Conservation (phyloP, 2,888 invertebrate genomes). For the Strigamia crassipes region DNA sequence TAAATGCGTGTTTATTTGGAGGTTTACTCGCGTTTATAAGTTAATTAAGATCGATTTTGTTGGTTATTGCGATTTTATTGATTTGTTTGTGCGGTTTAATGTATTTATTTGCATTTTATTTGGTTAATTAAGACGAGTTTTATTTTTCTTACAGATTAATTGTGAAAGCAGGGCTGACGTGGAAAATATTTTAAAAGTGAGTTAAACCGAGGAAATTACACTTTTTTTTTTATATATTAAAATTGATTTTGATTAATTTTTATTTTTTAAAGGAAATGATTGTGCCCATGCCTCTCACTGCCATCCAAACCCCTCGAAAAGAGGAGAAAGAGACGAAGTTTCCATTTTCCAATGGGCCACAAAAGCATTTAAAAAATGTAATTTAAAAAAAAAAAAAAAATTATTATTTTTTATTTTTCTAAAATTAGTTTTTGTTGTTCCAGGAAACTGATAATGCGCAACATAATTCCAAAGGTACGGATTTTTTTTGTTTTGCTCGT, state of each 20-base stretch:
- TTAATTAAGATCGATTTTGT: too few relatives aligned
- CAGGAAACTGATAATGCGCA: conserved; percentile 3
- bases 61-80: too few relatives aligned
- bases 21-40: too few relatives aligned
- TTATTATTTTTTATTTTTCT: neutral
- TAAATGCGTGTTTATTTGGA: too few relatives aligned
- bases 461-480: conserved; percentile 10
- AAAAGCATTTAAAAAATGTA: neutral
- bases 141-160: neutral
- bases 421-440: neutral
- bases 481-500: neutral
- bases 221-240: neutral
- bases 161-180: conserved; percentile 15
- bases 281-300: conserved; percentile 49
- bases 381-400: neutral
- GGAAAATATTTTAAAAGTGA: conserved; percentile 45
- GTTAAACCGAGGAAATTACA: neutral
- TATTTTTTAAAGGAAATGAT: conserved; percentile 48
- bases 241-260: neutral
- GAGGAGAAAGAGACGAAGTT: conserved; percentile 48
- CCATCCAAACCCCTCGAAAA: conserved; percentile 47
- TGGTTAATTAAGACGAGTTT: too few relatives aligned
- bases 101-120: too few relatives aligned
- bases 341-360: conserved; percentile 44
- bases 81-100: too few relatives aligned